Conservation (phyloP, 1,140 invertebrate genomes). For the Archegozetes longisetosus region DNA sequence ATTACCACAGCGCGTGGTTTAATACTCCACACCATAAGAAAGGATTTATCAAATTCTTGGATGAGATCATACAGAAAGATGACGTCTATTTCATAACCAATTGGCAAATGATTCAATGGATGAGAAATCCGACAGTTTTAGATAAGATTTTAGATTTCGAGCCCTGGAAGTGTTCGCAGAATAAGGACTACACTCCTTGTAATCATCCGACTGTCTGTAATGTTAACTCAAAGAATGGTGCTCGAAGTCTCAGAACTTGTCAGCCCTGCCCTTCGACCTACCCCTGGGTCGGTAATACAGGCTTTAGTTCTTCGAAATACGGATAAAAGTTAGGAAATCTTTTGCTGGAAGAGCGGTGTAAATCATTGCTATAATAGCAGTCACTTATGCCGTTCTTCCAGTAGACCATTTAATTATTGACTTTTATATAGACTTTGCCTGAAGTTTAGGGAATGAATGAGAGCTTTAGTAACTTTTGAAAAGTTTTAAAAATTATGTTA, state of each 20-base stretch:
- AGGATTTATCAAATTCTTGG: constrained; percentile 27
- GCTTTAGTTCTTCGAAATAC: constrained; percentile 12
- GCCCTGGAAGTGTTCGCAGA: constrained; percentile 18
- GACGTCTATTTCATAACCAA: constrained; percentile 31
- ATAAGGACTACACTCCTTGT: constrained; percentile 7
- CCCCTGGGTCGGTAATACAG: constrained; percentile 67
- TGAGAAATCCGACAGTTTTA: constrained; percentile 26
- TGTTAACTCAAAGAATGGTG: constrained; percentile 14
- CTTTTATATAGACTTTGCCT: too few species aligned
- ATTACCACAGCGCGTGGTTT: constrained; percentile 29
- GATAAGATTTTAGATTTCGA: constrained; percentile 21
- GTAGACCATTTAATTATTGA: too few species aligned
- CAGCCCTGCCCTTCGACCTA: constrained; percentile 80
- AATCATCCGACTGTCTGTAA: constrained; percentile 15
- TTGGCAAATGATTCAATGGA: constrained; percentile 29
- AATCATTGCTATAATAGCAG: too few species aligned
- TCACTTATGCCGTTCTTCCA: too few species aligned
- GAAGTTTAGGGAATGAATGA: too few species aligned
- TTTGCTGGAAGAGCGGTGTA: too few species aligned
- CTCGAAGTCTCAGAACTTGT: constrained; percentile 56
- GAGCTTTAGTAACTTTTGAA: too few species aligned
- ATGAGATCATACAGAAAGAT: constrained; percentile 25
- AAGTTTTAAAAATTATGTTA: too few species aligned
- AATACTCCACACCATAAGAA: constrained; percentile 22
- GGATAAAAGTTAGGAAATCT: too few species aligned